A percentile compares a stretch with the other conserved stretches of the same genome.
Evolutionary conservation across 2,797 vertebrate species (phyloP).

Genomic region (Hypotaenidia okinawae): DNA sequence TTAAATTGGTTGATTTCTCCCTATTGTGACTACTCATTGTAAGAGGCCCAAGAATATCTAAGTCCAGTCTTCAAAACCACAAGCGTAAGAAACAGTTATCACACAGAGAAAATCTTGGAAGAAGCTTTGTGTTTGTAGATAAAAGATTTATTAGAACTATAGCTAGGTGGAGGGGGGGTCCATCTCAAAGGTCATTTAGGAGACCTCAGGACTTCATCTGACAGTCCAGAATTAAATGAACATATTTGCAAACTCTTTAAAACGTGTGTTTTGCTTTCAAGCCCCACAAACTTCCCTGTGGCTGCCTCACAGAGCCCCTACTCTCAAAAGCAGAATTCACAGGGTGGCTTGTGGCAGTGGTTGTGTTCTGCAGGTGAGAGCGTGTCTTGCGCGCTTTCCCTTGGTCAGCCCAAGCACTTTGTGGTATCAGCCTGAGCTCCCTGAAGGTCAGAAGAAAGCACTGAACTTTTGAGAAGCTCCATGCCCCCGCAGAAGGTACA

Average conservation of each 20-base stretch:
- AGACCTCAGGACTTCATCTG: neutral
- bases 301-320: neutral
- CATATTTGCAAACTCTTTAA: neutral
- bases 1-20: neutral
- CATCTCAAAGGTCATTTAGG: neutral
- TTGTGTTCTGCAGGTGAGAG: neutral
- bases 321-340: neutral
- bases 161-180: neutral
- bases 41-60: neutral
- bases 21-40: neutral
- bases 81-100: neutral
- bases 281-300: neutral
- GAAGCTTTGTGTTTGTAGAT: neutral
- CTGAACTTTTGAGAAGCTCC: neutral
- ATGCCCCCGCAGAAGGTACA: rapidly evolving
- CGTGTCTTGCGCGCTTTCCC: rapidly evolving
- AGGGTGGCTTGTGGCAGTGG: neutral
- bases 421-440: neutral
- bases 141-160: neutral
- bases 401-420: neutral
- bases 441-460: neutral
- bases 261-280: neutral
- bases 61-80: neutral
- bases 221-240: neutral
- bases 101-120: neutral